Evolutionary conservation across 2,113 vertebrate species (phyloP), one percentile per base, ranked within the genome.

Genomic region (Scytalopus superciliaris): DNA sequence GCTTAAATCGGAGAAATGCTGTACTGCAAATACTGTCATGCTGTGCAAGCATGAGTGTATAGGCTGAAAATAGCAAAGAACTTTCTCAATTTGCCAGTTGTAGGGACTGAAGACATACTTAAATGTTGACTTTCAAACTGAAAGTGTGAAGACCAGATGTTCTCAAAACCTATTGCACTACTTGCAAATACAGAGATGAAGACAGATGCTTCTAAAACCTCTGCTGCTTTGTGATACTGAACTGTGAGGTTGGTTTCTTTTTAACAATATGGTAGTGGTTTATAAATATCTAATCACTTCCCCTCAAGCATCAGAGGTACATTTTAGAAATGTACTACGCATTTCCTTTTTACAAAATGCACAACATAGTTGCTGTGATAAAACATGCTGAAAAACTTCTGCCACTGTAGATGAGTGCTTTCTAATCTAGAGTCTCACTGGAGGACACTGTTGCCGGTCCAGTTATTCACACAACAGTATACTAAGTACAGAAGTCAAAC

Each of bases 21-120:
- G 47, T 85, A 72, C 78, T 94, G 67, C 25, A 44, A 92, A 69
- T 69, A 23, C 63, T 50, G 78, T 92, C 68, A 6, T 73, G 68
- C 96, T 88, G 85, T 50, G 64, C 50, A 67, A 80, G 83, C 50
- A 31, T 62, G 88, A 93, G 77, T 33, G 12, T 68, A 49, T 64
- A 69, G 78, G 50, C 91, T 64, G 79, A 94, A 97, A 95, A 92
- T 74, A 96, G 92, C 82, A 67, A 84, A 62, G 82, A 90, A 76
- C 84, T 93, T 73, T 90, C 84, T 79, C 70, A 49, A 4, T 85
- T 87, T 90, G 37, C 68, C 68, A 83, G 57, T 59, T 62, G 31
- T 66, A 50, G 27, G 39, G 55, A 53, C 72, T 74, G 39, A 78
- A 92, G 73, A 50, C 42, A 6, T 94, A 17, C 31, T 91, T 83